A percentile compares a stretch with the other conserved stretches of the same genome.
Evolutionary conservation across 2,888 invertebrate species (phyloP).

Genomic region (Invenusta paracnida): DNA sequence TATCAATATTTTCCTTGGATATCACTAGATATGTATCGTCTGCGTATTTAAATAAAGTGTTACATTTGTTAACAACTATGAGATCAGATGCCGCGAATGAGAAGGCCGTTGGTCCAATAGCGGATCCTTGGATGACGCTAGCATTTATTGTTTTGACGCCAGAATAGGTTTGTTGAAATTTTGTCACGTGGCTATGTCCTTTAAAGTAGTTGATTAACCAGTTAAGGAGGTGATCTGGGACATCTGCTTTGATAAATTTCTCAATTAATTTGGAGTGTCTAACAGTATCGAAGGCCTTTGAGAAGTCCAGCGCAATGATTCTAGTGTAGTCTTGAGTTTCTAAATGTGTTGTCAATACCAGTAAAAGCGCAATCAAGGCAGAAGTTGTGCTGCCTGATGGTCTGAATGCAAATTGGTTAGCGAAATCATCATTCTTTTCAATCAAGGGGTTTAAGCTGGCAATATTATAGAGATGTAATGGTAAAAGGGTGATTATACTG

Average conservation of each 20-base stretch:
- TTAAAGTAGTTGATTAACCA: slow-evolving; percentile 19
- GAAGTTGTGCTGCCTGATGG: slow-evolving; percentile 4
- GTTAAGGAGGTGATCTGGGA: slow-evolving; percentile 25
- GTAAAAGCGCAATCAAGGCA: slow-evolving; percentile 25
- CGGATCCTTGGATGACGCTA: slow-evolving; percentile 26
- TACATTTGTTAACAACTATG: slow-evolving; percentile 23
- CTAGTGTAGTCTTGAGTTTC: slow-evolving; percentile 26
- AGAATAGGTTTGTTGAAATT: slow-evolving; percentile 26
- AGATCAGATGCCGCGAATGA: slow-evolving; percentile 29
- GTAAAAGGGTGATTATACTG: no score
- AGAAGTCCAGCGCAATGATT: slow-evolving; percentile 29
- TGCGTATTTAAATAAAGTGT: slow-evolving; percentile 21
- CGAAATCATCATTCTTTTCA: slow-evolving; percentile 15
- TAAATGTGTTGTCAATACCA: slow-evolving; percentile 23
- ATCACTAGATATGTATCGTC: slow-evolving; percentile 26
- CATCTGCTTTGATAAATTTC: slow-evolving; percentile 29
- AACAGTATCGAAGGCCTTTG: slow-evolving; percentile 17
- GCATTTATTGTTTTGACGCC: slow-evolving; percentile 19
- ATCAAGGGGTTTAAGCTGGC: neutral
- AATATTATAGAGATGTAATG: no score
- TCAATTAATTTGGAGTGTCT: slow-evolving; percentile 23
- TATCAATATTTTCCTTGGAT: slow-evolving; percentile 19
- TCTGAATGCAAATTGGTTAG: slow-evolving; percentile 26
- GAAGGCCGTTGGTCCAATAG: slow-evolving; percentile 26
- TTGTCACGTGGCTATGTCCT: slow-evolving; percentile 23